phyloP scores from a whole-genome alignment of 1,140 invertebrate genomes.

The Drosophila nasuta region DNA sequence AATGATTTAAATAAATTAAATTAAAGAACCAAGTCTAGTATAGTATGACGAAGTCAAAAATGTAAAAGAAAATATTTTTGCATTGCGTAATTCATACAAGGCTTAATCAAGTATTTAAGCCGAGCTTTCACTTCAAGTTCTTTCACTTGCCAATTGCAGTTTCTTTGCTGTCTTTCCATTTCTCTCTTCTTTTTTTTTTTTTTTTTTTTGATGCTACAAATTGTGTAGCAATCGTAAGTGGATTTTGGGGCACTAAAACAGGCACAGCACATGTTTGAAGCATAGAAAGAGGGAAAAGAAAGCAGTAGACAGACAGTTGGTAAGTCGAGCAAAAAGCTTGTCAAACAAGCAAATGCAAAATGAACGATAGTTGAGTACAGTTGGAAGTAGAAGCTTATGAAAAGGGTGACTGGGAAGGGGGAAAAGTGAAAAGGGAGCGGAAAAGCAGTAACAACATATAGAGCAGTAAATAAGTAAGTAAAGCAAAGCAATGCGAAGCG shows the following conservation, averaged over 20 bases:
- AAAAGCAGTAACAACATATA: not conserved
- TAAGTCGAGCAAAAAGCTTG: slow-evolving; percentile 33
- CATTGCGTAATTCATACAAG: not conserved
- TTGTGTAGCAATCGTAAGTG: slow-evolving; percentile 37
- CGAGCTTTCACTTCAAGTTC: slow-evolving; percentile 6
- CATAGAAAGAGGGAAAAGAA: not conserved
- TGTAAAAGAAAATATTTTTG: too few relatives aligned
- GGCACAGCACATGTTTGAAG: not conserved
- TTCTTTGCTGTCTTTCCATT: not conserved
- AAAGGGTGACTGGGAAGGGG: not conserved
- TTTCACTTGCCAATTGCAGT: not conserved
- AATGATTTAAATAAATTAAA: too few relatives aligned
- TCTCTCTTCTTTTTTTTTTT: not conserved
- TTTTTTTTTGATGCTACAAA: not conserved
- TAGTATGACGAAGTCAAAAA: too few relatives aligned
- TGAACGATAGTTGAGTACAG: slow-evolving; percentile 43
- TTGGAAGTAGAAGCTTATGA: slow-evolving; percentile 21
- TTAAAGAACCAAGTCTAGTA: too few relatives aligned
- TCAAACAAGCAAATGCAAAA: slow-evolving; percentile 48
- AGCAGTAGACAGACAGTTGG: too few relatives aligned
- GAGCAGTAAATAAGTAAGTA: slow-evolving; percentile 48
- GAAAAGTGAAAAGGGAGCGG: too few relatives aligned
- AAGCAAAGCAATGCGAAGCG: slow-evolving; percentile 39
- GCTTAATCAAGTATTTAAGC: not conserved
- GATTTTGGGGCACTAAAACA: slow-evolving; percentile 31